Evolutionary conservation across 2,888 invertebrate genomes (phyloP).

Genomic region (Micoletzkya japonica): DNA sequence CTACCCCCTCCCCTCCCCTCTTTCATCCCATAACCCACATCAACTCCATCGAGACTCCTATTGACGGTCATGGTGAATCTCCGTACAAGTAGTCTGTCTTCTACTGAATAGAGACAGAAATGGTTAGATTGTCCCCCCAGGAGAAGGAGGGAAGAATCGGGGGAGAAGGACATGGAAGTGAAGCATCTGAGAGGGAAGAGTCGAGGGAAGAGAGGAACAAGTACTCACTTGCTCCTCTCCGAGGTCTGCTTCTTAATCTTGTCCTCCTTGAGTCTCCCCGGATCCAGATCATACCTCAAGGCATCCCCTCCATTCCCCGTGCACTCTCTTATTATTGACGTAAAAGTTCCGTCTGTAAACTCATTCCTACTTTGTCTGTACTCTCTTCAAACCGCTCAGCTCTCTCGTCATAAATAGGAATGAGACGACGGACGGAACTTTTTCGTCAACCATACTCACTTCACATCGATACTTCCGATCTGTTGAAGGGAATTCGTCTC

Average conservation of each 20-base stretch:
- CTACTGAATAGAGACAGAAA: constrained; percentile 88
- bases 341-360: too few species aligned
- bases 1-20: too few species aligned
- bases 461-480: constrained; percentile 69
- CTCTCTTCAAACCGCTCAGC: constrained; percentile 87
- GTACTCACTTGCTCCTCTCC: constrained; percentile 58
- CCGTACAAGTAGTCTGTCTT: constrained; percentile 81
- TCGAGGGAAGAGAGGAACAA: too few species aligned
- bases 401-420: constrained; percentile 71
- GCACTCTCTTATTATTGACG: constrained; percentile 79
- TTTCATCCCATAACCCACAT: constrained; percentile 72
- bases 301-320: neutral
- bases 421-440: constrained; percentile 82
- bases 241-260: constrained; percentile 83
- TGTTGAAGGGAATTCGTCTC: neutral
- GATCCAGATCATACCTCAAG: constrained; percentile 80
- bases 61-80: constrained; percentile 94
- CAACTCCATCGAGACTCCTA: constrained; percentile 87
- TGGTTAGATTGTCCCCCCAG: constrained; percentile 92
- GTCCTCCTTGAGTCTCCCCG: constrained; percentile 81
- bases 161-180: constrained; percentile 86
- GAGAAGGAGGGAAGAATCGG: constrained; percentile 85
- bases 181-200: constrained; percentile 78
- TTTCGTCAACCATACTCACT: too few species aligned
- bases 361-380: too few species aligned